phyloP scores from a whole-genome alignment of 2,113 vertebrate species.

The Aleadryas rufinucha region DNA sequence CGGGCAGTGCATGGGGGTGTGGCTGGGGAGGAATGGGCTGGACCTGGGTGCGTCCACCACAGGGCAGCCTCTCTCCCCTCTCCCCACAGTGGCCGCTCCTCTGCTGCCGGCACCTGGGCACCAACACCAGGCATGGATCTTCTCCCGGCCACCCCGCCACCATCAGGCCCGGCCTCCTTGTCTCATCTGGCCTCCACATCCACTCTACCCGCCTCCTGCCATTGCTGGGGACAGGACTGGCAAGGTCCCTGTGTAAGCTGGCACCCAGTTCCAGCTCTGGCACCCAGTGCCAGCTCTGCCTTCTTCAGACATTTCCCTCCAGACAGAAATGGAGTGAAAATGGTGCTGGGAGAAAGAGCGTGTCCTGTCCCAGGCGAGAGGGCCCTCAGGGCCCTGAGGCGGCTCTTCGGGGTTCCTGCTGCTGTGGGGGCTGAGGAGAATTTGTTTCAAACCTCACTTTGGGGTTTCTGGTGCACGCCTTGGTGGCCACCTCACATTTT shows the following conservation, averaged over 20 bases:
- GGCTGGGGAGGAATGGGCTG: neutral
- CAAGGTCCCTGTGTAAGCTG: neutral
- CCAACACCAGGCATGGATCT: rapidly evolving
- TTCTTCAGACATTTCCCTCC: neutral
- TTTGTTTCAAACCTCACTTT: neutral
- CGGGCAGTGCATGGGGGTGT: rapidly evolving
- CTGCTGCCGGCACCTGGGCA: too few relatives aligned
- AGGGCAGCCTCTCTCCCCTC: neutral
- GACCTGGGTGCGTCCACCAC: neutral
- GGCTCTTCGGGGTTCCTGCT: rapidly evolving
- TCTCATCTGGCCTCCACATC: rapidly evolving
- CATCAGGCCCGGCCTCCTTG: rapidly evolving
- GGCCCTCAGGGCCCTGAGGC: neutral
- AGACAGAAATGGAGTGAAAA: neutral
- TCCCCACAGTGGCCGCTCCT: rapidly evolving
- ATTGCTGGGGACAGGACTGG: neutral
- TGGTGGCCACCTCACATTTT: neutral
- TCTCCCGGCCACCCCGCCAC: rapidly evolving
- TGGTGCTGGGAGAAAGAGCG: neutral
- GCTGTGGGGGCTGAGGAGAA: too few relatives aligned
- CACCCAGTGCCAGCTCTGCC: too few relatives aligned
- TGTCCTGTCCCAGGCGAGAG: rapidly evolving
- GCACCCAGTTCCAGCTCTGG: too few relatives aligned
- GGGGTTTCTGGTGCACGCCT: rapidly evolving
- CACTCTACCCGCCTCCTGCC: rapidly evolving